Evolutionary conservation across 2,888 invertebrate genomes (phyloP), one percentile per base, ranked within the genome.

Genomic region (Chaetoderma sp.): DNA sequence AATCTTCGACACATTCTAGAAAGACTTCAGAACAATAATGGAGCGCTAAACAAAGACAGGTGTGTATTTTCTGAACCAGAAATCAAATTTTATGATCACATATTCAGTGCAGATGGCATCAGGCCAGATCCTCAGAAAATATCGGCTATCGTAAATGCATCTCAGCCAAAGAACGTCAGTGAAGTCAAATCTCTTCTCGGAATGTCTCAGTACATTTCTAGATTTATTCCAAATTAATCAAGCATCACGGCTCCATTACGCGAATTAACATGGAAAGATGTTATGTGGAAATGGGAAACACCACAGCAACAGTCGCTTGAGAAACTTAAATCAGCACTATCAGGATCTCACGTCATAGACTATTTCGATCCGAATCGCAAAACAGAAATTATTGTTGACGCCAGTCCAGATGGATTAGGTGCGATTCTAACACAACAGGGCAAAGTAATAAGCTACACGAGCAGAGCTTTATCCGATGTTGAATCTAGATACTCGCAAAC

Each of bases 41-140:
- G 73, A 10, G 77, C 76, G 5, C 60, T 76, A 1, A 76, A 77
- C 50, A 55, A 58, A 32, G 56, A 77, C 1, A 86, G 86, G 69
- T 86, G 84, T 68, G 57, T 60, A 18, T 80, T 73, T 62, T 50
- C 32, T 21, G 10, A 33, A 45, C n/a, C 4, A 32, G 44, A 33
- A n/a, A 23, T 59, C 39, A 44, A 5, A 5, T 65, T 65, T 33
- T 63, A 42, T 28, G 65, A 58, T 16, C 18, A 33, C 21, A 28
- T 21, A 23, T 56, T 65, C 27, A 21, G 21, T 10, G 27, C 2
- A 33, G 21, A 65, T n/a, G 61, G 65, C 23, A 10, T 65, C 21
- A 27, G 33, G 18, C 21, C 36, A 18, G 54, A 44, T 32, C 47
- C 42, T n/a, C 23, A 25, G n/a, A 65, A 65, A 50, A n/a, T n/a